These are phyloP conservation scores for Whitmania pigra DNA, from an alignment of 1,140 invertebrate genomes.

Conservation along the genomic window DNA sequence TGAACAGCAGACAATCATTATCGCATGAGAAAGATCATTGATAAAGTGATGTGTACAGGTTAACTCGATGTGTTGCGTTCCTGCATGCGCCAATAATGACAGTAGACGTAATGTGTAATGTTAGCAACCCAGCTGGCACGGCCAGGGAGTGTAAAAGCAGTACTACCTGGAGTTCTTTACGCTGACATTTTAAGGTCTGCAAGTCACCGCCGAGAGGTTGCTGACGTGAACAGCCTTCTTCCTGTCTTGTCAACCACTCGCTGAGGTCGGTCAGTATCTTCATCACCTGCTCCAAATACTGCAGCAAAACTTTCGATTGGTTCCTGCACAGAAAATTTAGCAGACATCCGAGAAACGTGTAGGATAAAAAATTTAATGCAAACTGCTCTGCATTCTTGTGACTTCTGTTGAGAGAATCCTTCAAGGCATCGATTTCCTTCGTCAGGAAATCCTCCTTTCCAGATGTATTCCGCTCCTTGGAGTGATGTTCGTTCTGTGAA, in stretches of 20 bases:
- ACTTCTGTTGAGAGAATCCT: slow-evolving; percentile 7
- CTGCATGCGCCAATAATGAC: no score
- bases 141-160: neutral
- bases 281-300: slow-evolving; percentile 6
- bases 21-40: no score
- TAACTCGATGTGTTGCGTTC: no score
- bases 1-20: no score
- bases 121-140: no score
- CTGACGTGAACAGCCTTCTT: neutral
- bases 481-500: slow-evolving; percentile 2
- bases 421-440: slow-evolving; percentile 9
- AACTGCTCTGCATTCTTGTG: slow-evolving; percentile 4
- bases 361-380: neutral
- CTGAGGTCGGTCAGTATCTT: neutral
- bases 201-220: slow-evolving; percentile 4
- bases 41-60: no score
- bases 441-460: slow-evolving; percentile 7
- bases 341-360: neutral
- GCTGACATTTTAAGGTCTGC: slow-evolving; percentile 5
- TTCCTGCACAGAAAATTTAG: neutral
- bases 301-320: neutral
- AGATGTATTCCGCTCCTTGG: neutral
- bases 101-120: no score
- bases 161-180: slow-evolving; percentile 1
- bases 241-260: neutral